Conservation (phyloP, 2,797 vertebrate species). For the Brotula barbata region DNA sequence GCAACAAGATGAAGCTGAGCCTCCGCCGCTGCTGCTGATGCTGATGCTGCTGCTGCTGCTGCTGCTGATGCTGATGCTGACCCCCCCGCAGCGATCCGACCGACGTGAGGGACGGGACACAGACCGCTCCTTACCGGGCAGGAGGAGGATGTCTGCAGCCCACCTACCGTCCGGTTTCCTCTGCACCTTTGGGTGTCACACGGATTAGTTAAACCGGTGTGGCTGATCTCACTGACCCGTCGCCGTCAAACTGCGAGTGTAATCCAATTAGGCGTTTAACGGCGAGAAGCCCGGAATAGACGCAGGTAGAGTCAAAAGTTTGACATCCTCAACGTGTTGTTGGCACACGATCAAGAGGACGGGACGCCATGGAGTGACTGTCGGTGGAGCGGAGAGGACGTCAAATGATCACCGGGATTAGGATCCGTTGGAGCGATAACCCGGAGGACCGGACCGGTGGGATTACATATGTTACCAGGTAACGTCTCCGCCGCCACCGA, state of each 20-base stretch:
- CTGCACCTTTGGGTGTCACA: conserved; percentile 70
- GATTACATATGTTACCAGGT: conserved; percentile 72
- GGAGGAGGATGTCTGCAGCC: conserved; percentile 28
- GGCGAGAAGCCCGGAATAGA: conserved; percentile 78
- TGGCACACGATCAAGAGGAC: conserved; percentile 48
- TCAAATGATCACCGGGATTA: conserved; percentile 68
- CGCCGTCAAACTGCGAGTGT: conserved; percentile 72
- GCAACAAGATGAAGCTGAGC: conserved; percentile 57
- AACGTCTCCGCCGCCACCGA: conserved; percentile 26
- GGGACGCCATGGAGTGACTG: conserved; percentile 40
- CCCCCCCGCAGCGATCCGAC: conserved; percentile 77
- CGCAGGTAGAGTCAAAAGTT: conserved; percentile 67
- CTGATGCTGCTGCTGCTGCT: too few relatives aligned
- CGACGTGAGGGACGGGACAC: conserved; percentile 46
- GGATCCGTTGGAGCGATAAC: conserved; percentile 70
- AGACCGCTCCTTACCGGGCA: too few relatives aligned
- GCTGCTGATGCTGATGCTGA: conserved; percentile 67
- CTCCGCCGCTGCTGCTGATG: too few relatives aligned
- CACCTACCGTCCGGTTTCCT: conserved; percentile 53
- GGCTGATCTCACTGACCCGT: conserved; percentile 73
- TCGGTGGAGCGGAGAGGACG: conserved; percentile 59
- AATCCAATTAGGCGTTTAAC: conserved; percentile 83
- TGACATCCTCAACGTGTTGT: conserved; percentile 41
- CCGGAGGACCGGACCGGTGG: too few relatives aligned
- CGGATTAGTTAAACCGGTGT: conserved; percentile 73